Percentiles rank a stretch among this genome's conserved stretches.
phyloP scores from a whole-genome alignment of 1,140 invertebrate species.

The Aphidius gifuensis region DNA sequence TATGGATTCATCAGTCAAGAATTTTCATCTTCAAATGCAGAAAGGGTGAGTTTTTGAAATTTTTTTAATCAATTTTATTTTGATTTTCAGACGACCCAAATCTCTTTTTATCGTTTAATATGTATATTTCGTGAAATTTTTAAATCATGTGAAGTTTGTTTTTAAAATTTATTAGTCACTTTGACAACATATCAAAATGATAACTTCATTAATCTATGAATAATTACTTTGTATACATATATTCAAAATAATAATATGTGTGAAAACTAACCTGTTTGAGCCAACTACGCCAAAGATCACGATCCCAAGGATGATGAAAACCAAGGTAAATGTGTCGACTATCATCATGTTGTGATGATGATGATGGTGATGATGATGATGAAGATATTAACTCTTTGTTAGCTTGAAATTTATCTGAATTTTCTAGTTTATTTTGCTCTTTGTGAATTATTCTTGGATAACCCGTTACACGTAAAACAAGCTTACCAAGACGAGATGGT shows the following conservation, averaged over 20 bases:
- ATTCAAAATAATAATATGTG: neutral
- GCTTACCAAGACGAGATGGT: slow-evolving; percentile 52
- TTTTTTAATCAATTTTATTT: no score
- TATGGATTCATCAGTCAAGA: no score
- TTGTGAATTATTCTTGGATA: slow-evolving; percentile 43
- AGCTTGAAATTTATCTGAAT: slow-evolving; percentile 32
- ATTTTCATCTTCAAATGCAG: no score
- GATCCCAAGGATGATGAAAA: slow-evolving; percentile 63
- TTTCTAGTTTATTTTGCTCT: slow-evolving; percentile 16
- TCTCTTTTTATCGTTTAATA: no score
- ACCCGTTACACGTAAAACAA: slow-evolving; percentile 52
- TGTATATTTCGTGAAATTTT: no score
- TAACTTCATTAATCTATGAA: no score
- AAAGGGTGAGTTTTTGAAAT: no score
- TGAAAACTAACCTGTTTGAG: slow-evolving; percentile 57
- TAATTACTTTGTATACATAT: no score
- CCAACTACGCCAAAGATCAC: slow-evolving; percentile 64
- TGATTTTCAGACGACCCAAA: no score
- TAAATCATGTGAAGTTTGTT: no score
- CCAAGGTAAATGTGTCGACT: slow-evolving; percentile 59
- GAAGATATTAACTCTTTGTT: slow-evolving; percentile 21
- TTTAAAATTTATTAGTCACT: no score
- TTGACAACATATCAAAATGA: no score
- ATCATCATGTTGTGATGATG: slow-evolving; percentile 38
- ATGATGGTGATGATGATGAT: slow-evolving; percentile 7